Evolutionary conservation across 2,888 invertebrate species (phyloP), one percentile per base, ranked within the genome.

Genomic region (Vesta saturnalis): DNA sequence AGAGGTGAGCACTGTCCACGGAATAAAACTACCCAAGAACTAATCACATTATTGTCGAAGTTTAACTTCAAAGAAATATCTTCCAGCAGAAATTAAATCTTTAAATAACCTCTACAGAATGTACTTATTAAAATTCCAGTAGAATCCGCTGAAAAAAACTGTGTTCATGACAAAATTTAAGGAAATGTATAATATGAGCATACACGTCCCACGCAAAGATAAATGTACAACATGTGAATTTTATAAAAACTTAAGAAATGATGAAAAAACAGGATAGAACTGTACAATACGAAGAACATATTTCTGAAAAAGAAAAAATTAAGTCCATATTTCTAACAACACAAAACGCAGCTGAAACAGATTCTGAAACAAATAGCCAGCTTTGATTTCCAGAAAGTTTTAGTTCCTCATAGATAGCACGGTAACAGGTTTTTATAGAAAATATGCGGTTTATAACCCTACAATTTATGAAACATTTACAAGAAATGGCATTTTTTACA

Each of bases 361-460:
- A 64, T 39, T 49, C 54, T 60, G 22, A 21, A 49, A 10, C 35
- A 64, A 35, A 35, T 71, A 16, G 62, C 63, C 15, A 71, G 67
- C 21, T 73, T 76, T n/a, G n/a, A n/a, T n/a, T n/a, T n/a, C n/a
- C n/a, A n/a, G n/a, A n/a, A n/a, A n/a, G n/a, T n/a, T n/a, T n/a
- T n/a, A n/a, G n/a, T n/a, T n/a, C n/a, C n/a, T n/a, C n/a, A n/a
- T n/a, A 10, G 57, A 69, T 10, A 72, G 70, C 58, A 68, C 74
- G 67, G 15, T 73, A 18, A 60, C 72, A 4, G 69, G 65, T 14
- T 77, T 74, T 60, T 64, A 72, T 10, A 66, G 74, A 64, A 76
- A 76, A 68, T 73, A 74, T 59, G 69, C 71, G 46, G 71, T 76
- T 1, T 76, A 71, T 39, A 75, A 75, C 72, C 72, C 76, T 46